Evolutionary conservation across 2,797 vertebrate genomes (phyloP), one percentile per base, ranked within the genome.

Genomic region (Balearica regulorum): DNA sequence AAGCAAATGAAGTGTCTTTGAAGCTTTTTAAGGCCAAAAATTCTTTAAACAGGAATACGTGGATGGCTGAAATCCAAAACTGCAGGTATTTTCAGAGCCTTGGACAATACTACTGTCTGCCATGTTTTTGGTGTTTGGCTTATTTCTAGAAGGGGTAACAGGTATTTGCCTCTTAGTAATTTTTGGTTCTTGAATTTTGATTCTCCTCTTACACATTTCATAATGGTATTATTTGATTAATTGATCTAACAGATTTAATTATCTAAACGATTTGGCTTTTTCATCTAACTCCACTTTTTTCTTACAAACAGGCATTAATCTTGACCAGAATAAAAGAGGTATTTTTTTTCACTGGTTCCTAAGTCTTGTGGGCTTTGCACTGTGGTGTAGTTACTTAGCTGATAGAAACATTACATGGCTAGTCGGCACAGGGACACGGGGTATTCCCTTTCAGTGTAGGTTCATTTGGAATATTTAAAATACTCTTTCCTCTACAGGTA

Each of bases 281-380:
- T 93, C 37, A n/a, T 89, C 93, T 97, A 95, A 97, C 81, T 85
- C 41, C 61, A 3, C 75, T 83, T 89, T 84, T 95, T 97, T 94
- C 91, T 98, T 87, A 84, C 91, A 97, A 96, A 97, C 98, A 99
- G 98, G 98, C 97, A 24, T 97, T 97, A 97, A 97, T 99, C 97
- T 97, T 99, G 96, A 97, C 98, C 96, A 99, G 97, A 96, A 97
- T 98, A 97, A 98, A 97, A 53, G 98, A 99, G 98, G 98, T 99
- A 99, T 98, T 97, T 81, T 97, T 81, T 96, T 62, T 24, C 94
- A 43, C 76, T 94, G 78, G 93, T 90, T 88, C 80, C 71, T 83
- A 33, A 65, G 80, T 95, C 21, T 72, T 65, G 80, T 90, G 83
- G 75, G 80, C 91, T 97, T 91, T 97, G 95, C 95, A 94, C 95